Percentiles rank a stretch among this genome's conserved stretches.
Evolutionary conservation across 2,888 invertebrate species (phyloP).

Genomic region (Harpalus rubripes): DNA sequence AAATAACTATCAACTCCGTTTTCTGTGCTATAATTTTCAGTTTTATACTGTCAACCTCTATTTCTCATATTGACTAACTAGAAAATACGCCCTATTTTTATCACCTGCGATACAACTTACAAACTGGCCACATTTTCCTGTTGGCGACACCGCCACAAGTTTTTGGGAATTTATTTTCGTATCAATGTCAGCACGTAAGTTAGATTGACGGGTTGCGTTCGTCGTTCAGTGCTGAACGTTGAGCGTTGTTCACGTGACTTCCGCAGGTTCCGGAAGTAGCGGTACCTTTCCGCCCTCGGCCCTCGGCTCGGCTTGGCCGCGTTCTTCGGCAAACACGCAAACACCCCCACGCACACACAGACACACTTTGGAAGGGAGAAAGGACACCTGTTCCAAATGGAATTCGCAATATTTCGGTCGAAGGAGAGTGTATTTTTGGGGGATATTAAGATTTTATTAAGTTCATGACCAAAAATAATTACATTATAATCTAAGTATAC

Average conservation of each 20-base stretch:
- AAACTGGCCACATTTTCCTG: not conserved
- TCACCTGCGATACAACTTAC: not conserved
- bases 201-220: constrained; percentile 60
- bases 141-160: constrained; percentile 2
- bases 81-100: not conserved
- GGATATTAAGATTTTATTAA: not conserved
- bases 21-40: too few relatives aligned
- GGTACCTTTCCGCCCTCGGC: not conserved
- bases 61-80: too few relatives aligned
- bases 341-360: constrained; percentile 18
- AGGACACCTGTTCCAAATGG: constrained; percentile 56
- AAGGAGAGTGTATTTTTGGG: not conserved
- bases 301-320: not conserved
- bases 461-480: not conserved
- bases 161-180: constrained; percentile 33
- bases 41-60: too few relatives aligned
- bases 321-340: constrained; percentile 30
- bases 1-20: too few relatives aligned
- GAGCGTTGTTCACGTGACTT: constrained; percentile 57
- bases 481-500: too few relatives aligned
- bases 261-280: constrained; percentile 61
- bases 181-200: constrained; percentile 36
- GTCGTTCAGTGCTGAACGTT: constrained; percentile 14
- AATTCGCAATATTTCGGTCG: not conserved
- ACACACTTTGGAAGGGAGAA: not conserved